Percentiles rank a stretch among this genome's conserved stretches.
Conservation (phyloP, 2,113 vertebrate genomes). For the Nyctereutes procyonoides region DNA sequence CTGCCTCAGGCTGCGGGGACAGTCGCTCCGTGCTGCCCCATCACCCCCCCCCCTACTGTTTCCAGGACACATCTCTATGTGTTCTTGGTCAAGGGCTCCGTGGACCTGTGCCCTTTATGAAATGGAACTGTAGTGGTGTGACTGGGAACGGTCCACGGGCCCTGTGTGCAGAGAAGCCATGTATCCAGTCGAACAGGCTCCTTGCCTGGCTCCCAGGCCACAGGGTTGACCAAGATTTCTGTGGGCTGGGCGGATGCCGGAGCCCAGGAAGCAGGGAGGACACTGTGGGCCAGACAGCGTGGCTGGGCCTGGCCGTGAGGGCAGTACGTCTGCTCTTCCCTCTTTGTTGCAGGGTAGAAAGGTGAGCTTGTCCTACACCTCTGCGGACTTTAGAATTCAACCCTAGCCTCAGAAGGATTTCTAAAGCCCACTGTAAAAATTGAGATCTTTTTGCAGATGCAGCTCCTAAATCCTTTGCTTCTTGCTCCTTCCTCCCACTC, state of each 20-base stretch:
- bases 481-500: fast-evolving
- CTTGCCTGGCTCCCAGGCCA: constrained; percentile 65
- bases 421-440: neutral
- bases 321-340: fast-evolving
- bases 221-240: constrained; percentile 39
- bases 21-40: neutral
- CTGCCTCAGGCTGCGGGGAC: constrained; percentile 53
- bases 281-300: neutral
- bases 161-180: neutral
- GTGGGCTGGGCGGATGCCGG: constrained; percentile 72
- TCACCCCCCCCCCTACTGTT: neutral
- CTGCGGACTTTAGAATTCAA: neutral
- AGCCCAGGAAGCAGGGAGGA: constrained; percentile 53
- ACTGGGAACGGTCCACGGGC: constrained; percentile 30
- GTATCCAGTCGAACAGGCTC: constrained; percentile 66
- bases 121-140: neutral
- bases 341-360: neutral
- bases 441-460: too few species aligned
- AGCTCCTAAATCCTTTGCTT: too few species aligned
- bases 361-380: neutral
- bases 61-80: neutral
- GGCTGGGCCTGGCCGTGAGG: neutral
- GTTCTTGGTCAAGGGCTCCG: neutral
- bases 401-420: neutral
- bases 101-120: neutral